Percentiles rank a stretch among this genome's conserved stretches.
Evolutionary conservation across 1,140 invertebrate species (phyloP).

Genomic region (Drosophila biarmipes): DNA sequence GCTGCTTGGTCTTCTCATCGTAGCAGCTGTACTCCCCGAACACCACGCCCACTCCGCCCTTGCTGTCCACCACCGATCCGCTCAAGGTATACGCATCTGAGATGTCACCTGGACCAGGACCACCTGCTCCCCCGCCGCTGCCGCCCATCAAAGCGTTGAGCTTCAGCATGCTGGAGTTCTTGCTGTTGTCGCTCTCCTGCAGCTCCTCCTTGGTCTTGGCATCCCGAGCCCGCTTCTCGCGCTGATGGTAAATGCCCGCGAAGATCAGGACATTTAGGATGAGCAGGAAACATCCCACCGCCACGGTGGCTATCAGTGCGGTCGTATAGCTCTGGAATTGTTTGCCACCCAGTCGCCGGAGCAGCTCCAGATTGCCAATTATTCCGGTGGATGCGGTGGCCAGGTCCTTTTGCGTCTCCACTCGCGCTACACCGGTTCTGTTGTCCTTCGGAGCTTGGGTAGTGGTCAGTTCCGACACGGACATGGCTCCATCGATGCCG

Average conservation of each 20-base stretch:
- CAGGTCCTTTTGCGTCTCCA: constrained; percentile 73
- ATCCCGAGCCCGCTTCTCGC: constrained; percentile 88
- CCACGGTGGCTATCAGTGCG: constrained; percentile 95
- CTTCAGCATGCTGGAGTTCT: constrained; percentile 77
- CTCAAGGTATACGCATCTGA: constrained; percentile 66
- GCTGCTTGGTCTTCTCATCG: constrained; percentile 87
- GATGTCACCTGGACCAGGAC: constrained; percentile 12
- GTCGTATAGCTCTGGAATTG: constrained; percentile 95
- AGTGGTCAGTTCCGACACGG: constrained; percentile 85
- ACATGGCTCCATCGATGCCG: constrained; percentile 86
- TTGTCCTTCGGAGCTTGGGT: constrained; percentile 72
- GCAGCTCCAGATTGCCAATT: constrained; percentile 80
- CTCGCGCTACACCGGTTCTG: constrained; percentile 44
- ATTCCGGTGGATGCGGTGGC: constrained; percentile 78
- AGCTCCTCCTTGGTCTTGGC: constrained; percentile 91
- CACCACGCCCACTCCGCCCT: constrained; percentile 61
- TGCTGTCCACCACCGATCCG: constrained; percentile 59
- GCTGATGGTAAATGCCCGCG: constrained; percentile 96
- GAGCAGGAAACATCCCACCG: constrained; percentile 94
- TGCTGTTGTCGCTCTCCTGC: constrained; percentile 87
- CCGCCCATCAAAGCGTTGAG: constrained; percentile 58
- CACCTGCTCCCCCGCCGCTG: constrained; percentile 46
- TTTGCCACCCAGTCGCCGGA: constrained; percentile 90
- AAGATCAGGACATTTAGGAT: constrained; percentile 97
- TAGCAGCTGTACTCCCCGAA: constrained; percentile 88